Evolutionary conservation across 92 coral and sea anemone species (phyloP).

Genomic region (Porites lobata): DNA sequence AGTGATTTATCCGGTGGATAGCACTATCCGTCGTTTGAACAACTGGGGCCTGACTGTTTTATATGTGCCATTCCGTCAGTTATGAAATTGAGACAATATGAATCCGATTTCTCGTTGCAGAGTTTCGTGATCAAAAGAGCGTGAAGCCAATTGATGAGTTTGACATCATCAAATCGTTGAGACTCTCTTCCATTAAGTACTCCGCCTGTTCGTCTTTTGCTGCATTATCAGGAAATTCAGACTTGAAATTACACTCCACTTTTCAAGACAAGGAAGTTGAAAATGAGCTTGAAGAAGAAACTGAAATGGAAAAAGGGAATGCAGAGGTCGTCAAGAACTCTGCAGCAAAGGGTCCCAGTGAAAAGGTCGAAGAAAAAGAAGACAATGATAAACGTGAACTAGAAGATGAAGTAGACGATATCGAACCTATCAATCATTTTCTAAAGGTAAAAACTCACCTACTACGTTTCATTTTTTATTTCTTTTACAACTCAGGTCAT

Average conservation of each 20-base stretch:
- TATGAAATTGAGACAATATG: background rate
- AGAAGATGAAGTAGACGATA: constrained; percentile 18
- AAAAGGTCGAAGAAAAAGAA: background rate
- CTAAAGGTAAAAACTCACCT: constrained; percentile 3
- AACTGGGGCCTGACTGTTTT: too few species aligned
- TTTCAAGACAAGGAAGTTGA: background rate
- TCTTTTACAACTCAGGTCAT: too few species aligned
- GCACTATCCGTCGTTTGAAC: too few species aligned
- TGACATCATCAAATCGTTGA: constrained; percentile 50
- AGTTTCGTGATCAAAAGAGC: constrained; percentile 42
- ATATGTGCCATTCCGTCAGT: background rate
- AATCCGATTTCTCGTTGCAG: constrained; percentile 14
- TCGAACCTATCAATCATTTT: constrained; percentile 17
- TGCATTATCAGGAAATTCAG: constrained; percentile 87
- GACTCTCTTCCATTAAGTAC: constrained; percentile 33
- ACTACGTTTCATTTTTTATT: too few species aligned
- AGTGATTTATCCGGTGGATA: too few species aligned
- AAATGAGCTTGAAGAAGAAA: too few species aligned
- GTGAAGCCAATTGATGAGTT: background rate
- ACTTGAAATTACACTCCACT: constrained; percentile 50
- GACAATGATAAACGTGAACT: background rate
- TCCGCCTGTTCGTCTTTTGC: constrained; percentile 80
- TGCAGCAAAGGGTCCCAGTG: too few species aligned
- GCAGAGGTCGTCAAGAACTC: background rate
- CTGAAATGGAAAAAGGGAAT: background rate